Evolutionary conservation across 2,113 vertebrate genomes (phyloP).

Genomic region (Pteronura brasiliensis): DNA sequence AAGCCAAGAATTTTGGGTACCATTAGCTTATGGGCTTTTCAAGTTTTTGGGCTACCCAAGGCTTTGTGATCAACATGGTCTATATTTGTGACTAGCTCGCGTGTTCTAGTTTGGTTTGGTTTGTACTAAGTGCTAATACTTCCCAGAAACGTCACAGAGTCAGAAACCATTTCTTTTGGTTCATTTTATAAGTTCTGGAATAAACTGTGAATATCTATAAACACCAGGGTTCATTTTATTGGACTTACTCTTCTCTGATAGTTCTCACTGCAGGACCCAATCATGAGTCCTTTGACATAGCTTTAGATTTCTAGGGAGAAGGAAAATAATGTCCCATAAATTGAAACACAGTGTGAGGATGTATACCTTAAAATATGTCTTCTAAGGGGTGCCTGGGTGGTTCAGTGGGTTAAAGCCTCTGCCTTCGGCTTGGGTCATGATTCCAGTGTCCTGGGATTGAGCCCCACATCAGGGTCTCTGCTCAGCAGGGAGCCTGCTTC

Average conservation of each 20-base stretch:
- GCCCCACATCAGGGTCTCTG: no score
- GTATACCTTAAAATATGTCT: not conserved
- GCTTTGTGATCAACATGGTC: not conserved
- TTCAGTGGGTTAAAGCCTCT: no score
- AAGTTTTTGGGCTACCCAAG: not conserved
- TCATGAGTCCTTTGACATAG: not conserved
- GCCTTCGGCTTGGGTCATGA: no score
- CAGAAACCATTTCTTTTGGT: not conserved
- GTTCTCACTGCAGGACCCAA: not conserved
- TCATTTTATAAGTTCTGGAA: conserved; percentile 49
- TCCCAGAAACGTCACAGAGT: conserved; percentile 29
- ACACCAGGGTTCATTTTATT: conserved; percentile 22
- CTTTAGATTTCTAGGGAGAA: not conserved
- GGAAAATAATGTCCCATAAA: not conserved
- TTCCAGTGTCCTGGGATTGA: no score
- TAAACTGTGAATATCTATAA: conserved; percentile 59
- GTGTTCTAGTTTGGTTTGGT: not conserved
- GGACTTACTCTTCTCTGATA: not conserved
- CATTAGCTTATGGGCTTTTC: not conserved
- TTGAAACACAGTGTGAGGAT: not conserved
- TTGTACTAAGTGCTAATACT: not conserved
- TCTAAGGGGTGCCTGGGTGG: not conserved
- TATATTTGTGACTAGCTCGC: not conserved
- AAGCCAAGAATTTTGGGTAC: not conserved
- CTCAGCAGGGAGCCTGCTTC: no score